Conservation (phyloP, 2,888 invertebrate species). For the Lagria hirta region DNA sequence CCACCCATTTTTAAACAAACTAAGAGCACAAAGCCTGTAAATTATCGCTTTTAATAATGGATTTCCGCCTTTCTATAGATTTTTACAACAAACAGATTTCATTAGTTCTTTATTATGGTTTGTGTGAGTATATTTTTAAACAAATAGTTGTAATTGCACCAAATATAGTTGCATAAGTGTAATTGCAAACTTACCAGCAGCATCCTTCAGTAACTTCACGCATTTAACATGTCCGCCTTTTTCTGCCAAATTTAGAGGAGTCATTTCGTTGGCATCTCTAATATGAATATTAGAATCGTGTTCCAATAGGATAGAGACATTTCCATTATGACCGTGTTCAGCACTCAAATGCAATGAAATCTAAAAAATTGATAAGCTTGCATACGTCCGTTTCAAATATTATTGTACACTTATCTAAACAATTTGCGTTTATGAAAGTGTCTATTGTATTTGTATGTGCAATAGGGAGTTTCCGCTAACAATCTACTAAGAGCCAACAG, state of each 20-base stretch:
- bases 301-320: conserved; percentile 66
- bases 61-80: too few species aligned
- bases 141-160: too few species aligned
- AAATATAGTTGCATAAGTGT: background rate
- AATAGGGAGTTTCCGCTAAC: too few species aligned
- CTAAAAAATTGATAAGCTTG: conserved; percentile 54
- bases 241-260: conserved; percentile 72
- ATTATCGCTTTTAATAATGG: too few species aligned
- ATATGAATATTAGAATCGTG: conserved; percentile 67
- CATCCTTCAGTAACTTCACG: conserved; percentile 63
- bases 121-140: too few species aligned
- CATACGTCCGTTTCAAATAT: too few species aligned
- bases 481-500: too few species aligned
- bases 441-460: too few species aligned
- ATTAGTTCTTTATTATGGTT: too few species aligned
- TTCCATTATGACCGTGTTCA: conserved; percentile 75
- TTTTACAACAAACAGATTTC: too few species aligned
- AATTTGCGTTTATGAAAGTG: background rate
- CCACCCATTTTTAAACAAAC: too few species aligned
- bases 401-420: background rate
- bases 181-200: conserved; percentile 67
- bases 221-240: conserved; percentile 68
- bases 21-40: too few species aligned
- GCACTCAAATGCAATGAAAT: conserved; percentile 81
- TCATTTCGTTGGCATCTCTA: conserved; percentile 68